A percentile compares a stretch with the other conserved stretches of the same genome.
Evolutionary conservation across 2,888 invertebrate genomes (phyloP).

Genomic region (Kryphioiulus occultus): DNA sequence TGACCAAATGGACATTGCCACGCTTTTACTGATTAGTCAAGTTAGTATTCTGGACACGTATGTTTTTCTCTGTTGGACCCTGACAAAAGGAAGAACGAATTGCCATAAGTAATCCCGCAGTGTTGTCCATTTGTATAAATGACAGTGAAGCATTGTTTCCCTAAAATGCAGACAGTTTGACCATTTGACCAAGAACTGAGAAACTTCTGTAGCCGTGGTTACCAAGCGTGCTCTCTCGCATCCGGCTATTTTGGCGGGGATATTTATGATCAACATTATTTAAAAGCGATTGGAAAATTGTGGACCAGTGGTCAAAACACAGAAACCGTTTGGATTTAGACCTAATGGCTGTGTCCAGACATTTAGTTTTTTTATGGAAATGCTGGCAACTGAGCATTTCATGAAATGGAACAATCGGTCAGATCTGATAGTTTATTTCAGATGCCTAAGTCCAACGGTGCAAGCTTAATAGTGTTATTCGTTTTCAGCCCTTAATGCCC

Average conservation of each 20-base stretch:
- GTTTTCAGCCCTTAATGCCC: background rate
- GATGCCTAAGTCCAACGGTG: background rate
- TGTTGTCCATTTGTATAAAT: background rate
- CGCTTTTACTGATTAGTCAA: background rate
- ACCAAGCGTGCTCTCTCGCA: background rate
- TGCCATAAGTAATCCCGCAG: background rate
- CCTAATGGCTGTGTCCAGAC: background rate
- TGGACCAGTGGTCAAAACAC: background rate
- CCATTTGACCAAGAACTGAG: background rate
- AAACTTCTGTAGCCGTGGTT: background rate
- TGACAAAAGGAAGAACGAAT: background rate
- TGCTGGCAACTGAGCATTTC: background rate
- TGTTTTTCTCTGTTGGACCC: background rate
- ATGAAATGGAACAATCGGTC: background rate
- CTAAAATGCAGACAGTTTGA: background rate
- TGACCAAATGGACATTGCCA: background rate
- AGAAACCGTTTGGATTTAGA: background rate
- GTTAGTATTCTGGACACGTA: background rate
- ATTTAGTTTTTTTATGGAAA: background rate
- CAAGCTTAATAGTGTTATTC: no score
- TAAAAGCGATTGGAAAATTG: background rate
- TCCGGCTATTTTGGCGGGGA: background rate
- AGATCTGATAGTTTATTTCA: background rate
- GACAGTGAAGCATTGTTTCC: conserved; percentile 22
- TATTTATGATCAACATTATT: conserved; percentile 6